These are phyloP conservation scores for Engraulis encrasicolus DNA, from an alignment of 2,113 vertebrate genomes.

Conservation along the genomic window DNA sequence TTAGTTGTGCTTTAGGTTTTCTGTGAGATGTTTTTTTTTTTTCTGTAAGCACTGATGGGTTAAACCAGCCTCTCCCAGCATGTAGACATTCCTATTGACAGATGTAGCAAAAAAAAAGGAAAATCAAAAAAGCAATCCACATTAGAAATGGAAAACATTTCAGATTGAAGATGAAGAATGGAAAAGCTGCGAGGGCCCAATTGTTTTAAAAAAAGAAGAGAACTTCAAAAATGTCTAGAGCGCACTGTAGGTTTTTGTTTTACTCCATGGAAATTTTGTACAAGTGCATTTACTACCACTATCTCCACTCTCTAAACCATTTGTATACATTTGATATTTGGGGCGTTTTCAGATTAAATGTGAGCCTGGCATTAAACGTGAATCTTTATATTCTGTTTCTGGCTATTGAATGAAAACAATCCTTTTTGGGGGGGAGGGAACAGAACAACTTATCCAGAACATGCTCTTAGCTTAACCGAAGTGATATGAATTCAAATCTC, in stretches of 20 bases:
- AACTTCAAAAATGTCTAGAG: slow-evolving; percentile 82
- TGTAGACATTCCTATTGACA: slow-evolving; percentile 72
- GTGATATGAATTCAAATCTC: too few species aligned
- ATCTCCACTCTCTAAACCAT: slow-evolving; percentile 94
- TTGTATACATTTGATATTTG: slow-evolving; percentile 95
- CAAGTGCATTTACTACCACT: slow-evolving; percentile 89
- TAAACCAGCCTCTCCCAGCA: slow-evolving; percentile 70
- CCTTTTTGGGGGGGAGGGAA: too few species aligned
- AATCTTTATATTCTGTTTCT: slow-evolving; percentile 45
- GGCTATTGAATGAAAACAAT: background rate
- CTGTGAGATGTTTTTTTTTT: slow-evolving; percentile 33
- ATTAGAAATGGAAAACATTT: background rate
- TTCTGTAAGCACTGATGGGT: slow-evolving; percentile 49
- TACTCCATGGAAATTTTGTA: slow-evolving; percentile 91
- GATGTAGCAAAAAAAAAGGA: background rate
- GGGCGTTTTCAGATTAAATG: slow-evolving; percentile 94
- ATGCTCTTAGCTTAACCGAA: too few species aligned
- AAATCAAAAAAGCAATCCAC: background rate
- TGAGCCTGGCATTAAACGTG: slow-evolving; percentile 90
- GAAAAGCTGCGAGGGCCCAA: slow-evolving; percentile 81
- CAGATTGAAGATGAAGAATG: slow-evolving; percentile 58
- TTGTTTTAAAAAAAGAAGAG: slow-evolving; percentile 65
- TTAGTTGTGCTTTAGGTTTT: slow-evolving; percentile 12
- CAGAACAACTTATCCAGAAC: background rate
- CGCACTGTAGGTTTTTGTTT: slow-evolving; percentile 81